Conservation (phyloP, 1,140 invertebrate species). For the Asbolus verrucosus region DNA sequence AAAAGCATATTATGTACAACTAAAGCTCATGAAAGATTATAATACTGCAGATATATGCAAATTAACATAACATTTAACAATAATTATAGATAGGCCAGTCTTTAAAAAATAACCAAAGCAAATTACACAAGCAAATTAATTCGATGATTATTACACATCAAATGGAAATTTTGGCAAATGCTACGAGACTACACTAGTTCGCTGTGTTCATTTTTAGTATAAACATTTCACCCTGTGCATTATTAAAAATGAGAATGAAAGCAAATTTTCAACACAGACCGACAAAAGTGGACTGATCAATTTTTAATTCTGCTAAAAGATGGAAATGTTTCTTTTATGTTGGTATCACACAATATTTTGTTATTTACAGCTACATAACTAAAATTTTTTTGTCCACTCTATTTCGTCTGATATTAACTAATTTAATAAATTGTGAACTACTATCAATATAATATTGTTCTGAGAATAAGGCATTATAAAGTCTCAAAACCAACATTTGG, state of each 20-base stretch:
- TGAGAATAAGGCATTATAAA: conserved; percentile 55
- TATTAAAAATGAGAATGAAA: conserved; percentile 41
- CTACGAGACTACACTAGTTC: conserved; percentile 32
- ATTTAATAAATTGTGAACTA: conserved; percentile 17
- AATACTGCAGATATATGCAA: conserved; percentile 45
- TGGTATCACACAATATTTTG: conserved; percentile 28
- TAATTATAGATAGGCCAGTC: conserved; percentile 44
- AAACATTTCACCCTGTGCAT: conserved; percentile 40
- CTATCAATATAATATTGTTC: conserved; percentile 54
- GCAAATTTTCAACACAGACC: conserved; percentile 34
- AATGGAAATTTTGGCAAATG: conserved; percentile 34
- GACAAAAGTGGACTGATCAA: conserved; percentile 22
- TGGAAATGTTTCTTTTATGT: neutral
- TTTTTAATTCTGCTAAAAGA: neutral
- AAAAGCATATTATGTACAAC: conserved; percentile 44
- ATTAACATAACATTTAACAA: conserved; percentile 33
- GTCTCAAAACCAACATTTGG: conserved; percentile 33
- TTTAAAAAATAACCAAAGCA: conserved; percentile 39
- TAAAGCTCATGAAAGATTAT: conserved; percentile 45
- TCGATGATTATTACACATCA: conserved; percentile 39
- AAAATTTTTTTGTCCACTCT: conserved; percentile 23
- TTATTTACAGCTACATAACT: conserved; percentile 51
- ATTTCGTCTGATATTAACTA: conserved; percentile 20
- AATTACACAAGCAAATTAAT: conserved; percentile 26
- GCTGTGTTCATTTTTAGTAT: conserved; percentile 42